Percentiles rank a stretch among this genome's conserved stretches.
Evolutionary conservation across 2,888 invertebrate species (phyloP).

Genomic region (Pristionchus arcanus): DNA sequence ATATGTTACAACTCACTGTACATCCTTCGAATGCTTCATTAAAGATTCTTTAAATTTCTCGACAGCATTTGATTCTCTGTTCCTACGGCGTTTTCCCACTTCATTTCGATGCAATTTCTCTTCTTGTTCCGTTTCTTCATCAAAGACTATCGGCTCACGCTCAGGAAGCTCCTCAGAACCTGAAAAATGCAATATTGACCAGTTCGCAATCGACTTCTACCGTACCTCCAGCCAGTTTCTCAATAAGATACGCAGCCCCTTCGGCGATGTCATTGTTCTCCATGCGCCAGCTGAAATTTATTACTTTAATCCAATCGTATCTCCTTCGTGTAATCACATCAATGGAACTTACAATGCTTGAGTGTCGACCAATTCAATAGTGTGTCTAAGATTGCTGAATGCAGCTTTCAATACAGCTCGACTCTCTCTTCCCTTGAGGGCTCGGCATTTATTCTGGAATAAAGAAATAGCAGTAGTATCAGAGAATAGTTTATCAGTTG

Average conservation of each 20-base stretch:
- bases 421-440: not conserved
- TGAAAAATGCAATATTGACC: not conserved
- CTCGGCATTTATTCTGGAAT: not conserved
- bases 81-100: not conserved
- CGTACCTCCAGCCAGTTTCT: slow-evolving; percentile 14
- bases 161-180: not conserved
- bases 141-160: not conserved
- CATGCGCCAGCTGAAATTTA: slow-evolving; percentile 3
- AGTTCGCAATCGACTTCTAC: not conserved
- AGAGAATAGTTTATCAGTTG: too few species aligned
- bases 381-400: not conserved
- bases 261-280: not conserved
- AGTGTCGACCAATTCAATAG: not conserved
- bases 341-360: not conserved
- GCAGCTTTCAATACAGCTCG: not conserved
- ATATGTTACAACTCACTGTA: not conserved
- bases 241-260: not conserved
- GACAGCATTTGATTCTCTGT: not conserved
- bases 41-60: not conserved
- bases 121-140: not conserved
- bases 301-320: not conserved
- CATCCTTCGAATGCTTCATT: not conserved
- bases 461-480: not conserved
- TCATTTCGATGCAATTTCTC: not conserved
- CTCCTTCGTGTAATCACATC: not conserved